Conservation (phyloP, 2,113 vertebrate genomes). For the Carollia perspicillata region DNA sequence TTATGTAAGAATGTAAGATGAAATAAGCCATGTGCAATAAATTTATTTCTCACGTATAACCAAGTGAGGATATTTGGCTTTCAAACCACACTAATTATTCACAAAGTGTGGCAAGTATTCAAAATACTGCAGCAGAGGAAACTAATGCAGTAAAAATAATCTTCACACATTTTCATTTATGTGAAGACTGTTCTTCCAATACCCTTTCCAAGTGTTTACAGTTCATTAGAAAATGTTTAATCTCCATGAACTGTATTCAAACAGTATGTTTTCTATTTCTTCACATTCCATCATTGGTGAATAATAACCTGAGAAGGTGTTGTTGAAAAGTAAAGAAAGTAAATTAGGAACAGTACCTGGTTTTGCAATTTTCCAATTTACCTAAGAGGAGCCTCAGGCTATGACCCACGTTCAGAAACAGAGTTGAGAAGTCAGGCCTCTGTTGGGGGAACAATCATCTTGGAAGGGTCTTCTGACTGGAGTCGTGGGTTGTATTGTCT, state of each 20-base stretch:
- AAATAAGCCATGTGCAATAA: neutral
- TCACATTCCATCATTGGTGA: neutral
- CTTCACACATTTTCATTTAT: slow-evolving; percentile 64
- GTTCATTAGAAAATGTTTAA: slow-evolving; percentile 40
- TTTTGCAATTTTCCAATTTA: neutral
- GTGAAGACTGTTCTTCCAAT: slow-evolving; percentile 35
- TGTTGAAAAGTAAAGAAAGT: neutral
- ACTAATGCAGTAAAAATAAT: slow-evolving; percentile 60
- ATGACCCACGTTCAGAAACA: neutral
- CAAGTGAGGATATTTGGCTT: slow-evolving; percentile 73
- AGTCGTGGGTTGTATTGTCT: neutral
- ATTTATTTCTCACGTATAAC: slow-evolving; percentile 66
- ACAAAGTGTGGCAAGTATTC: slow-evolving; percentile 74
- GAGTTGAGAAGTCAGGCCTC: neutral
- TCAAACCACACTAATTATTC: slow-evolving; percentile 73
- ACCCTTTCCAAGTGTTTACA: neutral
- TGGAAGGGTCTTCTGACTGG: neutral
- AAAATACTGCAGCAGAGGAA: slow-evolving; percentile 69
- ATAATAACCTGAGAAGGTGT: neutral
- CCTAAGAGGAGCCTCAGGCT: neutral
- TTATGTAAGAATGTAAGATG: neutral
- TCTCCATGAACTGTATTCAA: neutral
- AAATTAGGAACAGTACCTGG: neutral
- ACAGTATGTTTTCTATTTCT: neutral
- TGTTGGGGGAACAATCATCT: neutral